phyloP scores from a whole-genome alignment of 2,888 invertebrate genomes.

The Craniophora ligustri region DNA sequence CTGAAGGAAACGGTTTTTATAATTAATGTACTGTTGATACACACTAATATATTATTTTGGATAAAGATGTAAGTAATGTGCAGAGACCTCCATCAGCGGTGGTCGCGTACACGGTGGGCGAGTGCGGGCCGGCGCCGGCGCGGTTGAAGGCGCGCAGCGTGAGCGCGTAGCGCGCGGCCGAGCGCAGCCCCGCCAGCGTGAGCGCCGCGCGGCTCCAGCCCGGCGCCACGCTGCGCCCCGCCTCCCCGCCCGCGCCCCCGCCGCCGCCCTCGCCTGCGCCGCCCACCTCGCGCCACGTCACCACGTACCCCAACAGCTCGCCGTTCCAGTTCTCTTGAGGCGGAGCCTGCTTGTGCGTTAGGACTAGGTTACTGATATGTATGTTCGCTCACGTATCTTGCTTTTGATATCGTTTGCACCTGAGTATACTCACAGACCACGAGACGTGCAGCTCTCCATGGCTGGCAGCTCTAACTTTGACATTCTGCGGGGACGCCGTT shows the following conservation, averaged over 20 bases:
- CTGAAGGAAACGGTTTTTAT: constrained; percentile 67
- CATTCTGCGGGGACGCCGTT: constrained; percentile 90
- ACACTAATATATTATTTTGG: too few species aligned
- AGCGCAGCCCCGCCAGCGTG: constrained; percentile 90
- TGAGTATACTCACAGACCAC: constrained; percentile 90
- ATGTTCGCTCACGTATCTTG: too few species aligned
- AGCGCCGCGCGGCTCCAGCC: constrained; percentile 91
- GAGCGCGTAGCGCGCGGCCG: constrained; percentile 93
- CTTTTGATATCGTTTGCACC: neutral
- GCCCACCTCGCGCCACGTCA: constrained; percentile 86
- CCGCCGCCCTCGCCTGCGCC: constrained; percentile 39
- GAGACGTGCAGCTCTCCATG: constrained; percentile 91
- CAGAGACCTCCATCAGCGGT: constrained; percentile 92
- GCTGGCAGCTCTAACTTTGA: constrained; percentile 90
- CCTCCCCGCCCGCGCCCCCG: constrained; percentile 51
- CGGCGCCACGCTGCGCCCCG: constrained; percentile 77
- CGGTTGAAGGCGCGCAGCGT: constrained; percentile 94
- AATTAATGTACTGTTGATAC: too few species aligned
- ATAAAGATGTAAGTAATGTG: neutral
- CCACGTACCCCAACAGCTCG: constrained; percentile 92
- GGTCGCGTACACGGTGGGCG: constrained; percentile 91
- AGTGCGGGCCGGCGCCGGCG: constrained; percentile 94
- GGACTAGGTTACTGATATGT: neutral
- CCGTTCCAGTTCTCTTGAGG: constrained; percentile 91
- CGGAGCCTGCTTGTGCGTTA: constrained; percentile 86